phyloP scores from a whole-genome alignment of 2,797 vertebrate genomes.

The Myotis pilosus region DNA sequence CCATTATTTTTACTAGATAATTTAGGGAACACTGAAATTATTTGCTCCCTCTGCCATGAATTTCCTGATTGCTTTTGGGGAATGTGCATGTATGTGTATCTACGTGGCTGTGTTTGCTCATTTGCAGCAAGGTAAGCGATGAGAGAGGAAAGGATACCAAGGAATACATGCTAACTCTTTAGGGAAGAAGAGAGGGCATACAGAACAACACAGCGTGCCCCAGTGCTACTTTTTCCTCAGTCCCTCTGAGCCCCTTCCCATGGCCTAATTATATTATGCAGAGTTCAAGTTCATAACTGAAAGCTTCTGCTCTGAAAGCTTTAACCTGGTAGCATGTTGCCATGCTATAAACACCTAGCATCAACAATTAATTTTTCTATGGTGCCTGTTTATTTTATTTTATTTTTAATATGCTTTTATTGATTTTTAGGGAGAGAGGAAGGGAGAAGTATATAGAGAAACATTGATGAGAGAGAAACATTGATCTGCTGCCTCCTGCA shows the following conservation, averaged over 20 bases:
- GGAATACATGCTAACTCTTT: neutral
- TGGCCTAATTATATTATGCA: neutral
- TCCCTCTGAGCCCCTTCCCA: neutral
- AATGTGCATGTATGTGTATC: neutral
- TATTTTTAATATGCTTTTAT: no score
- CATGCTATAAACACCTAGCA: neutral
- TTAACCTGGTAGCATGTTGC: neutral
- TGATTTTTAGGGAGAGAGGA: no score
- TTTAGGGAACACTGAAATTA: neutral
- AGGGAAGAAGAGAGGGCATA: neutral
- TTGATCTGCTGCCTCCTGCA: no score
- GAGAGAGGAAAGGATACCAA: neutral
- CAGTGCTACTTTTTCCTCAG: neutral
- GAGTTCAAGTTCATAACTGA: neutral
- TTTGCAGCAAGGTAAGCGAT: neutral
- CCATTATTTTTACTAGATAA: neutral
- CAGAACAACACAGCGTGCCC: neutral
- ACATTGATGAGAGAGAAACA: no score
- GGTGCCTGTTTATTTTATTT: neutral
- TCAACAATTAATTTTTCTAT: neutral
- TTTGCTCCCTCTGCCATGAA: neutral
- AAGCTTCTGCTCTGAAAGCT: neutral
- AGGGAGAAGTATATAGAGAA: no score
- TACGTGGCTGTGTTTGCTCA: neutral
- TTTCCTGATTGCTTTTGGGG: neutral